Percentiles rank a stretch among this genome's conserved stretches.
Evolutionary conservation across 35 echinoderm and acorn worm genomes (phyloP).

Genomic region (Amphiura filiformis): DNA sequence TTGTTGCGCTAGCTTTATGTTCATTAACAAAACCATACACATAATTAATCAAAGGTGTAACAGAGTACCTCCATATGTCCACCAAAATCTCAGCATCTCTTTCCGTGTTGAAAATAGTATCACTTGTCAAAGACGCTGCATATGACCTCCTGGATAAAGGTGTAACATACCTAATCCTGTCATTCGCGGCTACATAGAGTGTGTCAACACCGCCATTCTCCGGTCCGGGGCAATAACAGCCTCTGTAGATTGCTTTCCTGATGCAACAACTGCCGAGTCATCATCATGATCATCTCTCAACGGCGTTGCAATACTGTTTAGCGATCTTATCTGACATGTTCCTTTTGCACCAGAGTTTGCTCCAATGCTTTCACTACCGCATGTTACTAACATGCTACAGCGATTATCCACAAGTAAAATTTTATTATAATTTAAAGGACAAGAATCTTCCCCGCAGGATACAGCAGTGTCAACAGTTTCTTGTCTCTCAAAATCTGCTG

Average conservation of each 20-base stretch:
- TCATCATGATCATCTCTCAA: not conserved
- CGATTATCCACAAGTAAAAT: slow-evolving; percentile 13
- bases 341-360: not conserved
- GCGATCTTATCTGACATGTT: not conserved
- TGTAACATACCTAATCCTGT: not conserved
- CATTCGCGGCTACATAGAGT: not conserved
- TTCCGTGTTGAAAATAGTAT: not conserved
- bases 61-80: not conserved
- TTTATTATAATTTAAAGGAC: slow-evolving; percentile 12
- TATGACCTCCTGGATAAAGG: not conserved
- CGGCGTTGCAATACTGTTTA: not conserved
- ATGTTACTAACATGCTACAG: slow-evolving; percentile 2
- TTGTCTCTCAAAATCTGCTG: not conserved
- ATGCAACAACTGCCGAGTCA: not conserved
- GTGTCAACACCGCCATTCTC: not conserved
- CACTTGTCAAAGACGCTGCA: not conserved
- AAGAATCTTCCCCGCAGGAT: not conserved
- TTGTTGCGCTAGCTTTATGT: not conserved
- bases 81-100: not conserved
- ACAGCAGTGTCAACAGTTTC: not conserved
- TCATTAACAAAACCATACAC: not conserved
- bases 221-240: slow-evolving; percentile 18
- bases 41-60: slow-evolving; percentile 17
- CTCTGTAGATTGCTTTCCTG: not conserved
- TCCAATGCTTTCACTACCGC: not conserved